Evolutionary conservation across 2,888 invertebrate genomes (phyloP).

Genomic region (Cataglyphis rosenhaueri): DNA sequence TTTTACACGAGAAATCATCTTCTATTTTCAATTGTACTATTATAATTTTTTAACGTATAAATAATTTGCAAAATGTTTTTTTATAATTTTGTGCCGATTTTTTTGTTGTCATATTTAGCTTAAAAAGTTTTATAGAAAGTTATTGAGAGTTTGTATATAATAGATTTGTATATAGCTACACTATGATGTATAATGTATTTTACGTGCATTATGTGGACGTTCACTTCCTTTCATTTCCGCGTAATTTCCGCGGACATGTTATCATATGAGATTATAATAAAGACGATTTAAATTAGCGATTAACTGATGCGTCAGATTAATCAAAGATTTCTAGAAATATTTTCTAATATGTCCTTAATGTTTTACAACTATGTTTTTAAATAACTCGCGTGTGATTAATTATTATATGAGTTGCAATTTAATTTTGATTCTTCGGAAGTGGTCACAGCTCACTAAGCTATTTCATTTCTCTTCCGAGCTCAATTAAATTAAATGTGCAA

Average conservation of each 20-base stretch:
- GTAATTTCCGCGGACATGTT: slow-evolving; percentile 5
- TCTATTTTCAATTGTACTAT: background rate
- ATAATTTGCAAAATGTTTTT: background rate
- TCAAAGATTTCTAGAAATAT: background rate
- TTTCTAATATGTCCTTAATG: slow-evolving; percentile 7
- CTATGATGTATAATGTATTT: background rate
- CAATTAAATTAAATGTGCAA: background rate
- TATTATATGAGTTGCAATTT: slow-evolving; percentile 3
- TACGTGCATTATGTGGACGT: slow-evolving; percentile 20
- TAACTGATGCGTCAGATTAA: slow-evolving; percentile 6
- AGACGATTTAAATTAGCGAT: slow-evolving; percentile 1
- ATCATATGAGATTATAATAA: slow-evolving; percentile 9
- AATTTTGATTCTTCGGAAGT: slow-evolving; percentile 21
- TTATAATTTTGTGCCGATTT: background rate
- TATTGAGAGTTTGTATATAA: background rate
- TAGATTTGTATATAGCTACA: background rate
- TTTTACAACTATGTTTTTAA: background rate
- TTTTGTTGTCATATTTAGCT: background rate
- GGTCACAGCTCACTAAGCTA: slow-evolving; percentile 12
- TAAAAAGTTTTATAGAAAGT: background rate
- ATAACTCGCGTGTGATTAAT: background rate
- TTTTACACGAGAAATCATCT: background rate
- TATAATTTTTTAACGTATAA: background rate
- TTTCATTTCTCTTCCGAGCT: slow-evolving; percentile 24
- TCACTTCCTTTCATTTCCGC: slow-evolving; percentile 55